Base-by-base conservation (phyloP, 2,888 invertebrate genomes). In the Deroplatys truncata region DNA sequence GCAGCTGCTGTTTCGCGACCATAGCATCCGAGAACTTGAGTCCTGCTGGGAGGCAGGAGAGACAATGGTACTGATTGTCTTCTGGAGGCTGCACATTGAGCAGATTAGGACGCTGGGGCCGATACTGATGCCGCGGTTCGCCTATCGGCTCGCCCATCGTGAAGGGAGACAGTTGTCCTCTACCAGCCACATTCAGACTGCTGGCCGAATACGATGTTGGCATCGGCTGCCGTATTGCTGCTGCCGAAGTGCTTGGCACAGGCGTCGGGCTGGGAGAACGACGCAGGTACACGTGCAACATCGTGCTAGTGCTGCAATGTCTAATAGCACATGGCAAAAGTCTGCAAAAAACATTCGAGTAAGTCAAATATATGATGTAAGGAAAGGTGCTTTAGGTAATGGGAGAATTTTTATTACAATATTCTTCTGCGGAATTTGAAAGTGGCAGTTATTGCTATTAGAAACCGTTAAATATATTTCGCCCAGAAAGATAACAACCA, bases 31-130 rank as follows among this genome's bases (percentile, higher is more conserved):
- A 91, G 91, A 92, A 92, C 86, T 91, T 91, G 88, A 92, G 91
- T 84, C 92, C 91, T 15, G 91, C 90, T 28, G 92, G 92, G 28
- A 92, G 92, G 91, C 92, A 92, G 72, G 92, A 92, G 88, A 92
- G 92, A 90, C 92, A 92, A 91, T 92, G 92, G 35, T 82, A 87
- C 10, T 82, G 35, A 29, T 83, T 87, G 35, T 87, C 87, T 56
- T 91, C 91, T 84, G 89, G 88, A 25, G 84, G 91, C 91, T 90
- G 91, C 84, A 88, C 88, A 72, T 56, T 84, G 86, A 88, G 90
- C 85, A 82, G 85, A 28, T 84, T 88, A 35, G 88, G 91, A 13
- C 90, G 88, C 86, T 88, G 89, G 3, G 88, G 85, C 82, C 88
- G 49, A 86, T 89, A 90, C 86, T 85, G 89, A 87, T 89, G 90